Evolutionary conservation across 2,113 vertebrate genomes (phyloP).

Genomic region (Myiozetetes cayanensis): DNA sequence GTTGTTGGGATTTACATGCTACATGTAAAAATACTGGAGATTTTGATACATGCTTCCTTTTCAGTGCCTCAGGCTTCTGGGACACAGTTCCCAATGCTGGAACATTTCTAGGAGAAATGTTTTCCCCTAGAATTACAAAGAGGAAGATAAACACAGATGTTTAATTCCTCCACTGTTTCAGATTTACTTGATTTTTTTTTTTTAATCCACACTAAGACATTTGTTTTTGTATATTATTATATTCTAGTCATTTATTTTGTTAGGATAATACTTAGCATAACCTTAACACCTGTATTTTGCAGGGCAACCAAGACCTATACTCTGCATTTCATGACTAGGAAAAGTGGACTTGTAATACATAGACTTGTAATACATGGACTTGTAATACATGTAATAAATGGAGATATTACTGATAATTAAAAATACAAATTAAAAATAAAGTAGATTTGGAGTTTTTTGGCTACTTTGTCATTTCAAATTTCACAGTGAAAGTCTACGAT

Average conservation of each 20-base stretch:
- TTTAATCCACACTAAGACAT: not conserved
- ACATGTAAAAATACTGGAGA: not conserved
- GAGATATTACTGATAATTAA: not conserved
- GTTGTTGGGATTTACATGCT: not conserved
- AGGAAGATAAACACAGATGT: not conserved
- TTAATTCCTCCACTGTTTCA: not conserved
- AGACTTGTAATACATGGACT: not conserved
- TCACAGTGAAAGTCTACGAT: not conserved
- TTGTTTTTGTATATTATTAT: too few relatives aligned
- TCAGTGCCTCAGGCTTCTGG: not conserved
- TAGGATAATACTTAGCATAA: not conserved
- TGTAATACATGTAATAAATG: not conserved
- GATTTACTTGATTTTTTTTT: not conserved
- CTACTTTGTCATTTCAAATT: not conserved
- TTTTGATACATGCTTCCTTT: not conserved
- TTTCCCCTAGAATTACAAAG: not conserved
- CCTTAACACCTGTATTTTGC: not conserved
- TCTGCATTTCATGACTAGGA: not conserved
- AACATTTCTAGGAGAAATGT: not conserved
- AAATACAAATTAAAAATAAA: not conserved
- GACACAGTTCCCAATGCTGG: not conserved
- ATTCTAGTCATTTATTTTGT: not conserved
- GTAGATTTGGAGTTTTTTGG: too few relatives aligned
- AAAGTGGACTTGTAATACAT: not conserved
- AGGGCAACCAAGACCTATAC: not conserved